phyloP scores from a whole-genome alignment of 2,888 invertebrate genomes.

The Andrena chrysosceles region DNA sequence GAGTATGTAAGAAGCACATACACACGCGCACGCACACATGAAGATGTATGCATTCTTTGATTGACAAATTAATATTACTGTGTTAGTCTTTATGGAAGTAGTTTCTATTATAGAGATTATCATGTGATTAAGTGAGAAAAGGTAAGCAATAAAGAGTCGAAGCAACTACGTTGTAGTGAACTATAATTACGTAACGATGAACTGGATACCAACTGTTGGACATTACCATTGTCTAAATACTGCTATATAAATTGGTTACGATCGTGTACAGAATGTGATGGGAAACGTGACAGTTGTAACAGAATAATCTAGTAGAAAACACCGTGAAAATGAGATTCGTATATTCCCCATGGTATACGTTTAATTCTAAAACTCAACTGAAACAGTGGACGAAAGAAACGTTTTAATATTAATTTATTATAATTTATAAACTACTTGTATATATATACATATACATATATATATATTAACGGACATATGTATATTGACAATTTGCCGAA shows the following conservation, averaged over 20 bases:
- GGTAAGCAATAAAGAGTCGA: conserved; percentile 73
- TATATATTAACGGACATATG: neutral
- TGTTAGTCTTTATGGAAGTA: conserved; percentile 7
- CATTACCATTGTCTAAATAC: conserved; percentile 85
- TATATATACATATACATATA: too few relatives aligned
- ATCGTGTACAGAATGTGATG: conserved; percentile 63
- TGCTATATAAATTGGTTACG: conserved; percentile 70
- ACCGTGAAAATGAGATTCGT: conserved; percentile 62
- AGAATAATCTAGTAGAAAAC: conserved; percentile 52
- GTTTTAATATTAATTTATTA: neutral
- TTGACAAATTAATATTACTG: conserved; percentile 3
- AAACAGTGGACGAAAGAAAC: neutral
- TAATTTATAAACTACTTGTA: too few relatives aligned
- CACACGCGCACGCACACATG: conserved; percentile 19
- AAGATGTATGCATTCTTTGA: conserved; percentile 18
- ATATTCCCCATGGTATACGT: neutral
- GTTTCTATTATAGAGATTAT: conserved; percentile 23
- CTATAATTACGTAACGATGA: conserved; percentile 76
- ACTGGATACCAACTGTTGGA: conserved; percentile 83
- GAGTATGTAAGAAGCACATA: conserved; percentile 16
- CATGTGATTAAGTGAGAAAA: conserved; percentile 36
- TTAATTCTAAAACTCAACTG: neutral
- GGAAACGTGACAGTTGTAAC: conserved; percentile 46
- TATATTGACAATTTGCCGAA: conserved; percentile 15
- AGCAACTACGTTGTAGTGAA: conserved; percentile 79